Conservation (phyloP, 92 coral and sea anemone species). For the Metridium senile region DNA sequence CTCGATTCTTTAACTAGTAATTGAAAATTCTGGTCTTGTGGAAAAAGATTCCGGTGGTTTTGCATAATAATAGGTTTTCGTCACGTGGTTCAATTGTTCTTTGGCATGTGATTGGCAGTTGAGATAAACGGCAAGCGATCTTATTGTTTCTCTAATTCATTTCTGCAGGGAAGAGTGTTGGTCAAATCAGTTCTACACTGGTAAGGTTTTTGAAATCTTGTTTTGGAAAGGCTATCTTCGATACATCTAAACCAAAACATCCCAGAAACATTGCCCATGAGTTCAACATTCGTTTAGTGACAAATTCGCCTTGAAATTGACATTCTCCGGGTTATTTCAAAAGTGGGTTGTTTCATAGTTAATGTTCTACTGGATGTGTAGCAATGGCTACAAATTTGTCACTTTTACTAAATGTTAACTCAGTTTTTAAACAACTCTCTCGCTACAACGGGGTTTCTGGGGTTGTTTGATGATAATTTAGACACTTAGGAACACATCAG, state of each 20-base stretch:
- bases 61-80: slow-evolving; percentile 56
- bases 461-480: slow-evolving; percentile 23
- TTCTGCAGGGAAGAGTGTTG: slow-evolving; percentile 52
- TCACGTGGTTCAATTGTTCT: slow-evolving; percentile 76
- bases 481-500: background rate
- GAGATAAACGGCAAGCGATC: slow-evolving; percentile 67
- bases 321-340: slow-evolving; percentile 75
- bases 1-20: slow-evolving; percentile 34
- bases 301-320: slow-evolving; percentile 26
- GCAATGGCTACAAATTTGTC: slow-evolving; percentile 58
- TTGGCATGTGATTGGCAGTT: slow-evolving; percentile 81
- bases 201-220: slow-evolving; percentile 53
- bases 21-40: slow-evolving; percentile 57
- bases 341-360: slow-evolving; percentile 78
- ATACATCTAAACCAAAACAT: slow-evolving; percentile 22
- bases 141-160: slow-evolving; percentile 45
- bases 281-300: slow-evolving; percentile 19
- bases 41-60: slow-evolving; percentile 73
- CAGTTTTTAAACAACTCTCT: slow-evolving; percentile 18
- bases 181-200: slow-evolving; percentile 48
- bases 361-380: slow-evolving; percentile 47
- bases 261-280: slow-evolving; percentile 26
- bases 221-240: slow-evolving; percentile 36
- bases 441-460: slow-evolving; percentile 23
- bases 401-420: slow-evolving; percentile 38